These are phyloP conservation scores for Eudasyphora cyanicolor DNA, from an alignment of 2,888 invertebrate genomes.

Conservation along the genomic window DNA sequence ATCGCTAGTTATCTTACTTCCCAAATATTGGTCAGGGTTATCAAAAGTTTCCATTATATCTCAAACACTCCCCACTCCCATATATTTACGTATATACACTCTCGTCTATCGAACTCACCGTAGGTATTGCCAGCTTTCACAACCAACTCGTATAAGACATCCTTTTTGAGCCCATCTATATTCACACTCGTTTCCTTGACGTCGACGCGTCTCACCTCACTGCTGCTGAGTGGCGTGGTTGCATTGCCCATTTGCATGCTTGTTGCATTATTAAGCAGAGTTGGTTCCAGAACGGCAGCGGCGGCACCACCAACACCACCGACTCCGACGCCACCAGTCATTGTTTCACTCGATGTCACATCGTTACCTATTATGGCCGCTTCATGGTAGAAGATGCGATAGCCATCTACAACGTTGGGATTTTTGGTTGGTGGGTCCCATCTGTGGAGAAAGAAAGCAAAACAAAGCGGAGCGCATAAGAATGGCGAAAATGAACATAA, in stretches of 20 bases:
- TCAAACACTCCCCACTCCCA: not conserved
- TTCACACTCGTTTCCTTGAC: constrained; percentile 86
- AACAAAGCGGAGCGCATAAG: no score
- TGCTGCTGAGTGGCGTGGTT: constrained; percentile 73
- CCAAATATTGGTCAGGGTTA: not conserved
- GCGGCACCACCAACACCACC: constrained; percentile 3
- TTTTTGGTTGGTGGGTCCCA: constrained; percentile 92
- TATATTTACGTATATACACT: not conserved
- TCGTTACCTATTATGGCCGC: constrained; percentile 80
- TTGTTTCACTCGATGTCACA: constrained; percentile 63
- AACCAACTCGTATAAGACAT: constrained; percentile 88
- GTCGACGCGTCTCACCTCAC: constrained; percentile 85
- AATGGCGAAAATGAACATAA: not conserved
- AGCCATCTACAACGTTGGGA: constrained; percentile 90
- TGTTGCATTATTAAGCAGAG: constrained; percentile 75
- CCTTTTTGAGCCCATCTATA: constrained; percentile 87
- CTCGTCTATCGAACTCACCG: constrained; percentile 80
- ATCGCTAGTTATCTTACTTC: no score
- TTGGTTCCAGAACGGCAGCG: constrained; percentile 55
- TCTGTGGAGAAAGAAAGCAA: constrained; percentile 73
- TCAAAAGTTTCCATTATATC: constrained; percentile 13
- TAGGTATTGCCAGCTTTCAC: constrained; percentile 90
- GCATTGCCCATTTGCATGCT: constrained; percentile 70
- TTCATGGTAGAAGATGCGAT: constrained; percentile 90
- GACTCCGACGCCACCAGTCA: constrained; percentile 50